Conservation (phyloP, 2,113 vertebrate genomes). For the Mungos mungo region DNA sequence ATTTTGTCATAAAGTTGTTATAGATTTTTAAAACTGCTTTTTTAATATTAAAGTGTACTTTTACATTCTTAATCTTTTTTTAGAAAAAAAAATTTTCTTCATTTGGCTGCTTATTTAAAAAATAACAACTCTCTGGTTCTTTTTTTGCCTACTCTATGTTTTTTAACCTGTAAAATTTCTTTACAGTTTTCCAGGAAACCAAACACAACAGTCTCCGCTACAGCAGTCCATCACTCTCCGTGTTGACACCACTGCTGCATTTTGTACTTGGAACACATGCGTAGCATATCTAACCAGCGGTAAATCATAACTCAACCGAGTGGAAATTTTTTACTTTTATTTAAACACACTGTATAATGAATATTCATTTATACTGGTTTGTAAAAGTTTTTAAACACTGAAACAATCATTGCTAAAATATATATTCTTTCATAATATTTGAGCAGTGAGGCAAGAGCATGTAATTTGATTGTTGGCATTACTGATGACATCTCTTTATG, state of each 20-base stretch:
- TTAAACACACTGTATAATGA: slow-evolving; percentile 79
- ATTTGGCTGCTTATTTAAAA: slow-evolving; percentile 78
- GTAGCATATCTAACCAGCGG: slow-evolving; percentile 36
- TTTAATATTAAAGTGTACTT: slow-evolving; percentile 82
- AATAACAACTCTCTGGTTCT: slow-evolving; percentile 54
- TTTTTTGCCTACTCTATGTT: slow-evolving; percentile 69
- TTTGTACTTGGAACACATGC: slow-evolving; percentile 65
- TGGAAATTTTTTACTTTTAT: slow-evolving; percentile 81
- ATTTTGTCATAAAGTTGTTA: slow-evolving; percentile 81
- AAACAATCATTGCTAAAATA: slow-evolving; percentile 81
- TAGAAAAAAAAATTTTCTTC: slow-evolving; percentile 63
- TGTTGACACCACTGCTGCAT: slow-evolving; percentile 35
- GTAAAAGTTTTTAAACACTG: slow-evolving; percentile 78
- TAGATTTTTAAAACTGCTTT: slow-evolving; percentile 82
- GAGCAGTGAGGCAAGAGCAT: slow-evolving; percentile 64
- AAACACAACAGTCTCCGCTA: slow-evolving; percentile 52
- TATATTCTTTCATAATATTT: slow-evolving; percentile 79
- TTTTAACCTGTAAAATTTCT: slow-evolving; percentile 80
- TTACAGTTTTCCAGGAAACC: slow-evolving; percentile 78
- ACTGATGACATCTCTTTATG: slow-evolving; percentile 76
- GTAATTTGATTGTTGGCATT: slow-evolving; percentile 59
- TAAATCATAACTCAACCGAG: slow-evolving; percentile 56
- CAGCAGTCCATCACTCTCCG: slow-evolving; percentile 42
- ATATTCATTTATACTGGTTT: slow-evolving; percentile 78
- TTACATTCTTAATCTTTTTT: slow-evolving; percentile 79